Conservation (phyloP, 2,888 invertebrate species). For the Endotricha flammealis region DNA sequence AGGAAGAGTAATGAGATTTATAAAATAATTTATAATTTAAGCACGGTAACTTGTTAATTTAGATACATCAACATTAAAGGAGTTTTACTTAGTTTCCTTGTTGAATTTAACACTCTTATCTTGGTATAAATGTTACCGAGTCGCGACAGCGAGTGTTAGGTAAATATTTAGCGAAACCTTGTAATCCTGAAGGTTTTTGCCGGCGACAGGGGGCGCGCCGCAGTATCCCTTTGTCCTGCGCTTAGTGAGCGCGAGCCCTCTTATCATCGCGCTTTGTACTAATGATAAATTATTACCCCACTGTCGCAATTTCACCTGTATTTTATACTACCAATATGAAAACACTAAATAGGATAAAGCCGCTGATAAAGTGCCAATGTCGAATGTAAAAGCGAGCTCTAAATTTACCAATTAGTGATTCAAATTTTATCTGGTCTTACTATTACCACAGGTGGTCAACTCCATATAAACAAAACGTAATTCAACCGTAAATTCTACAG, state of each 20-base stretch:
- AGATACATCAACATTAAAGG: not conserved
- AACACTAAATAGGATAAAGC: conserved; percentile 10
- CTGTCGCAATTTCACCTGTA: conserved; percentile 9
- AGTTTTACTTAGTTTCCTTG: not conserved
- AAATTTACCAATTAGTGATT: no score
- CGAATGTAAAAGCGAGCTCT: no score
- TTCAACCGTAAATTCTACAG: no score
- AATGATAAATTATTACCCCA: conserved; percentile 54
- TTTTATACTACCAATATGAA: conserved; percentile 10
- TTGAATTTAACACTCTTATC: conserved; percentile 9
- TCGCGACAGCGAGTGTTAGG: conserved; percentile 45
- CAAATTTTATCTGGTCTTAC: no score
- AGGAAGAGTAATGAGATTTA: no score
- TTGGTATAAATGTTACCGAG: conserved; percentile 27
- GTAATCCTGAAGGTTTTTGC: conserved; percentile 62
- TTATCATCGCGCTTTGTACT: conserved; percentile 55
- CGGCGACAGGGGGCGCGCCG: conserved; percentile 20
- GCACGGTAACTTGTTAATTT: no score
- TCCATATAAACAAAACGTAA: no score
- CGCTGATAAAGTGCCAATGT: not conserved
- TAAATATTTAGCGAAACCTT: conserved; percentile 61
- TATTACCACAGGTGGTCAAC: no score
- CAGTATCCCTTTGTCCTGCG: conserved; percentile 48
- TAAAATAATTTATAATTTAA: no score
- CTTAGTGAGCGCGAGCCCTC: conserved; percentile 41